Conservation (phyloP, 2,888 invertebrate species). For the Sturmia bella region DNA sequence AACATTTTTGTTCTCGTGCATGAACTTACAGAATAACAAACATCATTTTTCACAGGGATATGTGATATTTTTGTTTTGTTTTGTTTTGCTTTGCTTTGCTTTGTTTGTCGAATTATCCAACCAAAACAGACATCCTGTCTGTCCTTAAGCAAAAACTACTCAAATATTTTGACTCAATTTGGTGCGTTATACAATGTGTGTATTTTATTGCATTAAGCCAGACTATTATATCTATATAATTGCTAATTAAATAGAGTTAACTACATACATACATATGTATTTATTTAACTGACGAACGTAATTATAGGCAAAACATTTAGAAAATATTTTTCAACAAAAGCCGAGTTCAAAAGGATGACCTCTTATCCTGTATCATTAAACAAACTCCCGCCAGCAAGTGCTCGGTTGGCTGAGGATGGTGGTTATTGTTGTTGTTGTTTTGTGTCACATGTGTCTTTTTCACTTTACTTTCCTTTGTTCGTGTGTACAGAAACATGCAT, state of each 20-base stretch:
- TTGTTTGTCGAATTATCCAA: slow-evolving; percentile 57
- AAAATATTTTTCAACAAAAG: slow-evolving; percentile 63
- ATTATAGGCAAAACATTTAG: slow-evolving; percentile 60
- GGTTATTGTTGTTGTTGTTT: slow-evolving; percentile 10
- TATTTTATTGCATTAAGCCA: background rate
- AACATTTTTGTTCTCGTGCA: slow-evolving; percentile 4
- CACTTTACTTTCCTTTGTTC: slow-evolving; percentile 6
- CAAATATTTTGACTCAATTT: slow-evolving; percentile 67
- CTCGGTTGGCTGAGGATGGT: background rate
- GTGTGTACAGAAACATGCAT: background rate
- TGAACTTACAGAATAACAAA: slow-evolving; percentile 10
- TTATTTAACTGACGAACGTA: slow-evolving; percentile 49
- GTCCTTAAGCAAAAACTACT: slow-evolving; percentile 51
- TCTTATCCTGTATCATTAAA: slow-evolving; percentile 62
- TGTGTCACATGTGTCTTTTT: slow-evolving; percentile 42
- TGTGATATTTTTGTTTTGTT: slow-evolving; percentile 56
- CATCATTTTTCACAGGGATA: slow-evolving; percentile 39
- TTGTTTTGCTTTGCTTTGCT: slow-evolving; percentile 41
- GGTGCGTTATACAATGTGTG: slow-evolving; percentile 24
- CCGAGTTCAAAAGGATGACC: slow-evolving; percentile 60
- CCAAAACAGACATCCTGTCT: slow-evolving; percentile 62
- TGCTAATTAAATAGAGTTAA: slow-evolving; percentile 63
- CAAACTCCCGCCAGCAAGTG: background rate
- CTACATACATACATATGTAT: no score
- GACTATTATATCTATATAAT: slow-evolving; percentile 22